Evolutionary conservation across 2,888 invertebrate species (phyloP).

Genomic region (Caenorhabditis plicata): DNA sequence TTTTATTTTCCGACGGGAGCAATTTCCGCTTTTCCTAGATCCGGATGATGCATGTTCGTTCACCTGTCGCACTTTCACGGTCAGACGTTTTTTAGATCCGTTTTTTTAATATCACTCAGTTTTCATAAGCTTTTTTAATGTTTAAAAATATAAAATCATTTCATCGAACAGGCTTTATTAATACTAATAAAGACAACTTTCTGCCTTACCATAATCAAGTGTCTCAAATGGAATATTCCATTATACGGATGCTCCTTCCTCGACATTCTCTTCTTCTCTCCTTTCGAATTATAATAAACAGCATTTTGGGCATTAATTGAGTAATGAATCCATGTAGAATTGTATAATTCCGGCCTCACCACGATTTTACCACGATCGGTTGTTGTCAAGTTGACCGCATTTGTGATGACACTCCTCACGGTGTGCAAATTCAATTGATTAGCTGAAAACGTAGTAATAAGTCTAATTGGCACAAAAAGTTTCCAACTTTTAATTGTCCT

Average conservation of each 20-base stretch:
- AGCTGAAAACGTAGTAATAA: slow-evolving; percentile 17
- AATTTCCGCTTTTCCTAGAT: too few relatives aligned
- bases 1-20: too few relatives aligned
- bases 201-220: slow-evolving; percentile 11
- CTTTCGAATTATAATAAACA: slow-evolving; percentile 8
- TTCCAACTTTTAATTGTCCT: slow-evolving; percentile 3
- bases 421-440: slow-evolving; percentile 9
- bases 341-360: slow-evolving; percentile 16
- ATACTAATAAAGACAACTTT: too few relatives aligned
- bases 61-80: too few relatives aligned
- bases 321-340: slow-evolving; percentile 25
- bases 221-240: slow-evolving; percentile 22
- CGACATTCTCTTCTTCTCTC: slow-evolving; percentile 1
- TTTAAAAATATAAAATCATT: too few relatives aligned
- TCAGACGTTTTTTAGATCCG: too few relatives aligned
- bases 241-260: slow-evolving; percentile 1
- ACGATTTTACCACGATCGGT: slow-evolving; percentile 22
- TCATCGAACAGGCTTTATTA: too few relatives aligned
- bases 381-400: slow-evolving; percentile 9
- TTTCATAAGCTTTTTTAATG: too few relatives aligned
- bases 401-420: slow-evolving; percentile 10
- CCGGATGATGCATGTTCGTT: too few relatives aligned
- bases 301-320: slow-evolving; percentile 14
- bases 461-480: too few relatives aligned
- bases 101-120: too few relatives aligned